Base-by-base conservation (phyloP, 2,888 invertebrate genomes). In the Congeria kusceri region DNA sequence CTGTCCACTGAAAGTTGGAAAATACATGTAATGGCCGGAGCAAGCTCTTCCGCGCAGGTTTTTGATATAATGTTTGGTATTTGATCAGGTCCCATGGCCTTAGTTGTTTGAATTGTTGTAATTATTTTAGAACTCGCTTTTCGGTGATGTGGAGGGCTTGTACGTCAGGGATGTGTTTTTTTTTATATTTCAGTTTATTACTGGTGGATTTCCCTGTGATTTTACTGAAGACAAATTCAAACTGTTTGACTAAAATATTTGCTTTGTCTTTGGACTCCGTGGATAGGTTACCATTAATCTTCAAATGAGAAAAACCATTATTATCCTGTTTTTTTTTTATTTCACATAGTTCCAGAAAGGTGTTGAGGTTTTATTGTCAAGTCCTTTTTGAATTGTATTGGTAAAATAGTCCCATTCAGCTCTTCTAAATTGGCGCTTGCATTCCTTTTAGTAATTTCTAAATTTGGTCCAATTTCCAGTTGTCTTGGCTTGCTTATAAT, bases 321-420 rank as follows among this genome's bases (percentile, higher is more conserved):
- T 57, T 57, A 20, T 9, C 15, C 4, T 57, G 7, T n/a, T n/a
- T 15, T 9, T 57, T 57, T 57, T 57, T 20, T 20, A 57, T 57
- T 57, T 57, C 57, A 57, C 57, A 57, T 57, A 7, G 4, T 25
- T 57, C 57, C 20, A n/a, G 23, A 57, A 57, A 57, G 57, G 23
- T 25, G 3, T 57, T 18, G 4, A 20, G 57, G 4, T 11, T 4
- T 20, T 57, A 23, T 57, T 20, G 15, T 29, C 2, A n/a, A 62
- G 27, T 23, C 58, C 20, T 13, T 58, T 15, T 13, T n/a, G 58
- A n/a, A 23, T 58, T 9, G 27, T 25, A 20, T 58, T 58, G 58
- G 15, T 58, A 15, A 58, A 18, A 15, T 58, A 20, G 27, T 58
- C 20, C 27, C 18, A 25, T 27, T 20, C 23, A 23, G 58, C 58